Evolutionary conservation across 1,140 invertebrate species (phyloP).

Genomic region (Hycleus phaleratus): DNA sequence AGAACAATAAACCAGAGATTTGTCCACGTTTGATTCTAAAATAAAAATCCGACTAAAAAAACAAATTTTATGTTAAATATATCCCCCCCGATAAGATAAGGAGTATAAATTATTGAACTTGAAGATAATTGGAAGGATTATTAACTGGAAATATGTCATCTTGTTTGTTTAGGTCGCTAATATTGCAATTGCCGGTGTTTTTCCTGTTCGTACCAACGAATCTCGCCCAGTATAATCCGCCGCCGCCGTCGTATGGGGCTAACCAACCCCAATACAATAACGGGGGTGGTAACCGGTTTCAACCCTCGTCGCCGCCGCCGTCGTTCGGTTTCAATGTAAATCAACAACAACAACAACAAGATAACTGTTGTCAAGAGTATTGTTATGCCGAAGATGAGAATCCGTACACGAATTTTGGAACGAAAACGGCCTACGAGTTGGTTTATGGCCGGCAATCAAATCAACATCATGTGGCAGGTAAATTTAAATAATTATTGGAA

Average conservation of each 20-base stretch:
- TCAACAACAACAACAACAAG: constrained; percentile 11
- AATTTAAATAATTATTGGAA: constrained; percentile 23
- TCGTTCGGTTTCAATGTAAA: not conserved
- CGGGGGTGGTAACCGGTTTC: not conserved
- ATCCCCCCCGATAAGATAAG: too few relatives aligned
- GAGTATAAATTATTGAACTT: too few relatives aligned
- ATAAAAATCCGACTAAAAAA: too few relatives aligned
- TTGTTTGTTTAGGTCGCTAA: too few relatives aligned
- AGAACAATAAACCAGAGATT: too few relatives aligned
- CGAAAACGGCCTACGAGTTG: constrained; percentile 58
- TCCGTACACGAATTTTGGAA: constrained; percentile 52
- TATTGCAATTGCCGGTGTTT: too few relatives aligned
- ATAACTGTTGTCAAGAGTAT: constrained; percentile 45
- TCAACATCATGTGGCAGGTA: constrained; percentile 47
- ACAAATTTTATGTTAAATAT: too few relatives aligned
- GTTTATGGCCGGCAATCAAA: constrained; percentile 44
- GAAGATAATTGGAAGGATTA: too few relatives aligned
- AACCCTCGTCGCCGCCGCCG: not conserved
- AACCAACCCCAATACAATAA: not conserved
- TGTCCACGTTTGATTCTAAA: too few relatives aligned
- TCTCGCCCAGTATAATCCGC: too few relatives aligned
- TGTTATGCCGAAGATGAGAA: constrained; percentile 52
- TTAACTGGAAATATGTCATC: too few relatives aligned
- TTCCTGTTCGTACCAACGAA: too few relatives aligned
- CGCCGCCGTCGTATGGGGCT: not conserved